A percentile compares a stretch with the other conserved stretches of the same genome.
phyloP scores from a whole-genome alignment of 2,797 vertebrate species.

The Pseudopleuronectes americanus region DNA sequence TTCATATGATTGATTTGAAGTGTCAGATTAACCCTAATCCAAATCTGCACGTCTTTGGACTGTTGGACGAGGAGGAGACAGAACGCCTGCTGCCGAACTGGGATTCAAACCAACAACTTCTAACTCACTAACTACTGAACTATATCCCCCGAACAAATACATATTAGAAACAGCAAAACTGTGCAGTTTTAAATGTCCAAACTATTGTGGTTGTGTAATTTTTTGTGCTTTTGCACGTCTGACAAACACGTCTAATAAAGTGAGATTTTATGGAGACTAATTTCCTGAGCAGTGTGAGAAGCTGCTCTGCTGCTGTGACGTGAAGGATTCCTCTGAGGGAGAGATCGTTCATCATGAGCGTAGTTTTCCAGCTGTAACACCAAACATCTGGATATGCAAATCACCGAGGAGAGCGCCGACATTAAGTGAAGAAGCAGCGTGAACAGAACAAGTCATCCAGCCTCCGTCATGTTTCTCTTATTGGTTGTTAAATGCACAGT shows the following conservation, averaged over 20 bases:
- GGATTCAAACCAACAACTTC: too few species aligned
- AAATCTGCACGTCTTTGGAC: too few species aligned
- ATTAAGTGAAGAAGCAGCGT: constrained; percentile 60
- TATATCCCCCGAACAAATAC: too few species aligned
- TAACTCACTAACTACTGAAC: too few species aligned
- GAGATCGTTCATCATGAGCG: constrained; percentile 61
- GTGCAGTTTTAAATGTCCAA: too few species aligned
- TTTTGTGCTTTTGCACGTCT: background rate
- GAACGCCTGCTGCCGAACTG: too few species aligned
- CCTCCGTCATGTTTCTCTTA: constrained; percentile 38
- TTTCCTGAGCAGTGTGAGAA: constrained; percentile 37
- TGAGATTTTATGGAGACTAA: constrained; percentile 30
- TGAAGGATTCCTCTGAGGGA: constrained; percentile 54
- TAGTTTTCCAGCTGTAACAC: constrained; percentile 58
- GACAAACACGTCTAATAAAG: constrained; percentile 16
- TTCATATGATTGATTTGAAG: too few species aligned
- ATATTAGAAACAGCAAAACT: too few species aligned
- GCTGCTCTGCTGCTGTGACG: constrained; percentile 20
- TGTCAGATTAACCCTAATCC: too few species aligned
- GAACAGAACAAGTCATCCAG: constrained; percentile 42
- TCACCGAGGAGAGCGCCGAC: constrained; percentile 41
- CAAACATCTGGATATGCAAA: constrained; percentile 74
- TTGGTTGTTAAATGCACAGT: constrained; percentile 33
- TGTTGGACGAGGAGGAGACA: too few species aligned
- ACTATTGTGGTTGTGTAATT: background rate